Evolutionary conservation across 2,888 invertebrate species (phyloP).

Genomic region (Ormyrus thymus): DNA sequence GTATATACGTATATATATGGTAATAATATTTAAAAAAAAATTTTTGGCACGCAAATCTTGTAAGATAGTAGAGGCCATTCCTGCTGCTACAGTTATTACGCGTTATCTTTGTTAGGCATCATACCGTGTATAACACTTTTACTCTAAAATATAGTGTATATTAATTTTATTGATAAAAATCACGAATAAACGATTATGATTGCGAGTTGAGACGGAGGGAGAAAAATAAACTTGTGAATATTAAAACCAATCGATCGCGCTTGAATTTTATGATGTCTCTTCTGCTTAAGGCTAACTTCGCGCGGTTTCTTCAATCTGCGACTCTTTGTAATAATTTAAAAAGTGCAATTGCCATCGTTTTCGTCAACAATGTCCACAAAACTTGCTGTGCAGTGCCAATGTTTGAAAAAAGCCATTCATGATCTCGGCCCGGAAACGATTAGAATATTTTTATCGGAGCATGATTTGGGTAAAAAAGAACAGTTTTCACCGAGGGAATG

Average conservation of each 20-base stretch:
- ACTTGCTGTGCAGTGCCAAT: constrained; percentile 48
- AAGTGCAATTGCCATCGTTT: constrained; percentile 54
- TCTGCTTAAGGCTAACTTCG: constrained; percentile 54
- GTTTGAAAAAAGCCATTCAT: constrained; percentile 46
- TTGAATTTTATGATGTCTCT: constrained; percentile 45
- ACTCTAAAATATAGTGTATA: constrained; percentile 73
- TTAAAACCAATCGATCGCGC: constrained; percentile 51
- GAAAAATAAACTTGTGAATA: constrained; percentile 67
- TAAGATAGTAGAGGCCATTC: constrained; percentile 74
- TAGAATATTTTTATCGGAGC: constrained; percentile 45
- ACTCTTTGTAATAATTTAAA: constrained; percentile 43
- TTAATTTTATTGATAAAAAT: constrained; percentile 73
- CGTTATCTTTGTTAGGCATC: constrained; percentile 71
- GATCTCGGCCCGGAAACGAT: constrained; percentile 50
- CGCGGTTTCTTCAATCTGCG: constrained; percentile 30
- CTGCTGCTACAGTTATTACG: constrained; percentile 72
- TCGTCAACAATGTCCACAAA: constrained; percentile 45
- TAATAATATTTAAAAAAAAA: constrained; percentile 57
- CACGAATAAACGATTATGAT: constrained; percentile 69
- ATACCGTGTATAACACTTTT: constrained; percentile 72
- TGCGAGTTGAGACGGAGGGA: constrained; percentile 44
- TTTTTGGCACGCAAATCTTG: constrained; percentile 73
- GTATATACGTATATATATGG: constrained; percentile 55
- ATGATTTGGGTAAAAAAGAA: constrained; percentile 45
- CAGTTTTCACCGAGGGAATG: constrained; percentile 36